Evolutionary conservation across 1,140 invertebrate species (phyloP).

Genomic region (Dufourea novaeangliae): DNA sequence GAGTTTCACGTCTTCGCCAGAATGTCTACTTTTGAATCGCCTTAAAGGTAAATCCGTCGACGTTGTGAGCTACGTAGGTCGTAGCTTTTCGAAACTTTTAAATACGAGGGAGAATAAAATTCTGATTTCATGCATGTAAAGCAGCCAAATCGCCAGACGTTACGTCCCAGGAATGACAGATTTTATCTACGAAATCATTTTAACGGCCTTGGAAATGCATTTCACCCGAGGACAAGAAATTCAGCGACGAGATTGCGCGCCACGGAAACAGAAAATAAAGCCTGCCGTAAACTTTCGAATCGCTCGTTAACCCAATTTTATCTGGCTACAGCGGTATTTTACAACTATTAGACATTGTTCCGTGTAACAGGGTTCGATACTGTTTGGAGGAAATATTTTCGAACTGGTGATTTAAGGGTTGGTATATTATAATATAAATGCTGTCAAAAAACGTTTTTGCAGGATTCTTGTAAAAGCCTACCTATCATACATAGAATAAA

Average conservation of each 20-base stretch:
- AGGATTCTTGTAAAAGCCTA: no score
- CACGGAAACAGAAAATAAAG: conserved; percentile 22
- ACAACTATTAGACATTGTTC: background rate
- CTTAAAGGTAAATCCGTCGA: background rate
- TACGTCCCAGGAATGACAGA: background rate
- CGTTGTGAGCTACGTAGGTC: no score
- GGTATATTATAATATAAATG: no score
- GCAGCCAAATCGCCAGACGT: no score
- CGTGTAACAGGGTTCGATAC: background rate
- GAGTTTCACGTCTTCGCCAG: background rate
- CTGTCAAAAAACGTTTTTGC: no score
- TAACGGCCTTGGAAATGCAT: background rate
- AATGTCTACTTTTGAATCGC: background rate
- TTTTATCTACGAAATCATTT: conserved; percentile 15
- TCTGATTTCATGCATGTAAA: conserved; percentile 12
- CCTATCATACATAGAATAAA: no score
- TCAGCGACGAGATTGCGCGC: background rate
- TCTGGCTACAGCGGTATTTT: background rate
- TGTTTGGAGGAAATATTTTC: no score
- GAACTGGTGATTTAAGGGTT: no score
- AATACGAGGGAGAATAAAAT: background rate
- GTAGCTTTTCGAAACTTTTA: background rate
- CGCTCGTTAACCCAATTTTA: background rate
- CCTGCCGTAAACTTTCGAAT: conserved; percentile 1
- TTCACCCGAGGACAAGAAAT: background rate